These are phyloP conservation scores for Falco cherrug DNA, from an alignment of 2,797 vertebrate genomes.

Conservation along the genomic window DNA sequence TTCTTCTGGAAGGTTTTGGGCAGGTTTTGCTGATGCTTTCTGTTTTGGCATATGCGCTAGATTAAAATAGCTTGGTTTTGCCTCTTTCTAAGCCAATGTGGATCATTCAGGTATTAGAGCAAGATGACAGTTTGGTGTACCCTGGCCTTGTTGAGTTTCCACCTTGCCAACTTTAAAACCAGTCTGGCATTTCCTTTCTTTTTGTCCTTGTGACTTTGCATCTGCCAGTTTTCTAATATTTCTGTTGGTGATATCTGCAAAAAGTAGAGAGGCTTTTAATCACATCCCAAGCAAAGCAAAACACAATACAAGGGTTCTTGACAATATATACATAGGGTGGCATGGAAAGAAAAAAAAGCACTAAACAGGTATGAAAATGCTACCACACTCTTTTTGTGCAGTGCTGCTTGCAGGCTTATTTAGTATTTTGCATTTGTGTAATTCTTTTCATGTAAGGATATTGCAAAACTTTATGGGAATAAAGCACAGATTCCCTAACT, in stretches of 20 bases:
- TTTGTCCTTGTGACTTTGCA: background rate
- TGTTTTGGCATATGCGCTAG: background rate
- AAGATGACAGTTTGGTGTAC: background rate
- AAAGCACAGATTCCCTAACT: background rate
- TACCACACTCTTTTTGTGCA: fast-evolving
- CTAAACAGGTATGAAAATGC: background rate
- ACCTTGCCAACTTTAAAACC: background rate
- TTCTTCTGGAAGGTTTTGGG: background rate
- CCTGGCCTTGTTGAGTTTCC: background rate
- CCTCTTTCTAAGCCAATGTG: background rate
- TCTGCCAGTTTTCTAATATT: background rate
- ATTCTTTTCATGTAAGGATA: background rate
- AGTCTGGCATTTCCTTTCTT: background rate
- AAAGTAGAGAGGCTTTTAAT: background rate
- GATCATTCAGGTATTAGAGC: background rate
- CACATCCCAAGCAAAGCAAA: background rate
- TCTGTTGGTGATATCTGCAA: background rate
- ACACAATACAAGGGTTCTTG: background rate
- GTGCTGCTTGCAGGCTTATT: background rate
- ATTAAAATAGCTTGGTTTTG: background rate
- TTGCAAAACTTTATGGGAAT: background rate
- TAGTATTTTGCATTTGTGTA: background rate
- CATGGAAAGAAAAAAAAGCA: background rate
- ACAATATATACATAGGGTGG: background rate
- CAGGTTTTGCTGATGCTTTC: background rate